These are phyloP conservation scores for Ambastaia sidthimunki DNA, from an alignment of 2,797 vertebrate genomes.

Conservation along the genomic window DNA sequence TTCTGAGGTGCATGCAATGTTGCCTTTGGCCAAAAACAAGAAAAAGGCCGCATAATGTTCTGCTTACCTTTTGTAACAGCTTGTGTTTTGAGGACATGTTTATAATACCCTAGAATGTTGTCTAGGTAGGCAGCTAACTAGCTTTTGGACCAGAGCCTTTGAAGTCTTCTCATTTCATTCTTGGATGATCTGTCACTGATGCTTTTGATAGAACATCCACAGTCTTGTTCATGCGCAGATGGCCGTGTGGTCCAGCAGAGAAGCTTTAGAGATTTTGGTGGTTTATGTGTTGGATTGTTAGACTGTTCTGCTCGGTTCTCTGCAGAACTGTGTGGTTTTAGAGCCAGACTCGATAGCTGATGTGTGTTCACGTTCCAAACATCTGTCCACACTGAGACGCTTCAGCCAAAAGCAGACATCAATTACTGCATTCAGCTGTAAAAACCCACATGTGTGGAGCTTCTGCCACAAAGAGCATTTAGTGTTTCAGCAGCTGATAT, in stretches of 20 bases:
- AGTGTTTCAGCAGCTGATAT: not conserved
- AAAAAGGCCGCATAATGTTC: not conserved
- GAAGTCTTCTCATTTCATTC: not conserved
- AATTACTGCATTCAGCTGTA: conserved; percentile 3
- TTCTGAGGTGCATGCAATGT: no score
- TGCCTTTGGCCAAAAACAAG: not conserved
- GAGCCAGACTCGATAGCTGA: not conserved
- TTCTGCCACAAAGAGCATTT: not conserved
- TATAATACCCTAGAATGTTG: not conserved
- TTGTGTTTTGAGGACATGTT: not conserved
- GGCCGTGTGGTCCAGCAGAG: not conserved
- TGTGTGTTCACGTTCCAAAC: conserved; percentile 12
- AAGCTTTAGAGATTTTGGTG: not conserved
- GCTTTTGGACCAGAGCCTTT: not conserved
- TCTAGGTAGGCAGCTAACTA: no score
- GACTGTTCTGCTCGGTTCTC: conserved; percentile 7
- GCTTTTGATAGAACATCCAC: not conserved
- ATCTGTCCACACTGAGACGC: conserved; percentile 22
- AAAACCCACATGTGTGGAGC: not conserved
- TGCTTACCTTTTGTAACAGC: no score
- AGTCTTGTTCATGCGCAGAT: not conserved
- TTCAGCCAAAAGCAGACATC: conserved; percentile 12
- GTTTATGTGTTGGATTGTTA: conserved; percentile 25
- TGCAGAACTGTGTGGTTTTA: conserved; percentile 21
- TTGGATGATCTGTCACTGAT: not conserved